Percentiles rank a stretch among this genome's conserved stretches.
phyloP scores from a whole-genome alignment of 1,140 invertebrate genomes.

The Dreissena polymorpha region DNA sequence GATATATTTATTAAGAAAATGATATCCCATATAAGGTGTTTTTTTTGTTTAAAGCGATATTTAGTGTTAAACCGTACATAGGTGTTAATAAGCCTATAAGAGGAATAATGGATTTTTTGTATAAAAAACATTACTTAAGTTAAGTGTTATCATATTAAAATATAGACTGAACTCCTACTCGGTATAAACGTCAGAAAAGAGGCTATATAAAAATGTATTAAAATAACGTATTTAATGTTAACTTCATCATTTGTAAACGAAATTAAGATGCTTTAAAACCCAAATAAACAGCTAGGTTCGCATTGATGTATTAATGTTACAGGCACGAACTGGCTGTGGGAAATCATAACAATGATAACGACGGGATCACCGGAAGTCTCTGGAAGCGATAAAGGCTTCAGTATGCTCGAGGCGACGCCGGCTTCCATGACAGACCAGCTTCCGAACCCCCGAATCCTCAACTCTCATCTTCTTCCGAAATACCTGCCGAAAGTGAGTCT shows the following conservation, averaged over 20 bases:
- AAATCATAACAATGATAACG: constrained; percentile 63
- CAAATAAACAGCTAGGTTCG: not conserved
- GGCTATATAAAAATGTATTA: not conserved
- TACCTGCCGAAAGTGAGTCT: constrained; percentile 59
- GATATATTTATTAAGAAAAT: no score
- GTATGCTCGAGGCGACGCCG: constrained; percentile 55
- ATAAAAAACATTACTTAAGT: no score
- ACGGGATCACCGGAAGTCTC: constrained; percentile 56
- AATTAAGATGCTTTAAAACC: no score
- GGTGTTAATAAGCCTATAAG: no score
- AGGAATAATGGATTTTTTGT: no score
- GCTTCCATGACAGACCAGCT: constrained; percentile 39
- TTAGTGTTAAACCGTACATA: no score
- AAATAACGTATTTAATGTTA: not conserved
- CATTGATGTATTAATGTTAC: constrained; percentile 1
- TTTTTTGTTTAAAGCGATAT: no score
- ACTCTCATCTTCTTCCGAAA: constrained; percentile 62
- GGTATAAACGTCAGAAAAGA: no score
- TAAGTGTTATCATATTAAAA: no score
- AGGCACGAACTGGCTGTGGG: constrained; percentile 73
- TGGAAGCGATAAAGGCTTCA: constrained; percentile 47
- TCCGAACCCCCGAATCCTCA: constrained; percentile 67
- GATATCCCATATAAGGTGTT: no score
- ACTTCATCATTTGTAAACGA: no score
- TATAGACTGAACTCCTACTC: no score